These are phyloP conservation scores for Apamea epomidion DNA, from an alignment of 2,888 invertebrate genomes.

Conservation along the genomic window DNA sequence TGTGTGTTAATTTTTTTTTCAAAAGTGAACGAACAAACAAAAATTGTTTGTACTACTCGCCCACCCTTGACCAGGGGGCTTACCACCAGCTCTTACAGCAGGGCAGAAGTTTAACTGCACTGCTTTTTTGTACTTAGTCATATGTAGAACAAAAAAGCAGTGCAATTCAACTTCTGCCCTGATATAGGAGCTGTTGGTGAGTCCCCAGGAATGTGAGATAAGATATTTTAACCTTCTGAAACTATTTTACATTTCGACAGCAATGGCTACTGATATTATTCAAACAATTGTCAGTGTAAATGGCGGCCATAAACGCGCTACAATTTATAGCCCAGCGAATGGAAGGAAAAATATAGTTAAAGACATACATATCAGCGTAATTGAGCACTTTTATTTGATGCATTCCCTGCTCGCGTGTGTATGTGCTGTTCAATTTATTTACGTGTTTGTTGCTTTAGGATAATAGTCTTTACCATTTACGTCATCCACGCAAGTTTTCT, in stretches of 20 bases:
- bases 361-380: constrained; percentile 21
- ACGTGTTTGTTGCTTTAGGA: constrained; percentile 33
- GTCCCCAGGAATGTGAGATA: not conserved
- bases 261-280: constrained; percentile 26
- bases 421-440: constrained; percentile 36
- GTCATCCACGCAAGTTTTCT: constrained; percentile 28
- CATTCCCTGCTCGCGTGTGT: constrained; percentile 35
- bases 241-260: not conserved
- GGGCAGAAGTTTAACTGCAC: too few relatives aligned
- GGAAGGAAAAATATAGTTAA: constrained; percentile 33
- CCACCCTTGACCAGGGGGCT: too few relatives aligned
- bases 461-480: constrained; percentile 31
- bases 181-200: too few relatives aligned
- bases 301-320: constrained; percentile 24
- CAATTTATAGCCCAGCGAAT: constrained; percentile 18
- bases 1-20: not conserved
- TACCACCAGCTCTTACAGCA: too few relatives aligned
- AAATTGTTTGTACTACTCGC: too few relatives aligned
- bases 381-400: constrained; percentile 45
- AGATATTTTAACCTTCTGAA: constrained; percentile 14
- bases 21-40: not conserved
- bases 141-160: too few relatives aligned
- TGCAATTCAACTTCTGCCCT: too few relatives aligned
- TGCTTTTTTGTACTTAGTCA: too few relatives aligned
- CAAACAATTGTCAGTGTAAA: constrained; percentile 49